Percentiles rank a stretch among this genome's conserved stretches.
phyloP scores from a whole-genome alignment of 2,797 vertebrate genomes.

The Scleropages formosus region DNA sequence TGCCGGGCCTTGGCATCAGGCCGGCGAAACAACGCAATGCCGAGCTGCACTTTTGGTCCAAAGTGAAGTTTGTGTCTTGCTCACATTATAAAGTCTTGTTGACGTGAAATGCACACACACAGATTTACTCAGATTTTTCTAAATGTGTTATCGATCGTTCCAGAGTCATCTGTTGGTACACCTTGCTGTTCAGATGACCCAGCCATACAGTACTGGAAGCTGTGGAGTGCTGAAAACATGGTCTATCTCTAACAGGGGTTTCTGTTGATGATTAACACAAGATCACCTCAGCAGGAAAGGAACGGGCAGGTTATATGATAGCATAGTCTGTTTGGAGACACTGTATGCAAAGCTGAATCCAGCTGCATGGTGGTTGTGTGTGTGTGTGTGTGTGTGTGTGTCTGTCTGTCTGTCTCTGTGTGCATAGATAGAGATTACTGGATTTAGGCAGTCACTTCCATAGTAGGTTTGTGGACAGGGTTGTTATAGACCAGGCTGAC shows the following conservation, averaged over 20 bases:
- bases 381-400: neutral
- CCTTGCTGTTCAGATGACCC: neutral
- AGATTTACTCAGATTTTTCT: neutral
- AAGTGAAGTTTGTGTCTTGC: neutral
- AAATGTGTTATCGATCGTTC: neutral
- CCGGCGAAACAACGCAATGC: neutral
- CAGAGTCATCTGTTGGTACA: neutral
- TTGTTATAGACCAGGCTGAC: too few relatives aligned
- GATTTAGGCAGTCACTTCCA: too few relatives aligned
- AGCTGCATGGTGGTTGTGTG: neutral
- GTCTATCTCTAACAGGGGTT: slow-evolving; percentile 1
- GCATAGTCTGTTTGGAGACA: neutral
- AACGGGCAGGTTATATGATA: neutral
- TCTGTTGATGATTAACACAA: slow-evolving; percentile 58
- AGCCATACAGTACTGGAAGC: neutral
- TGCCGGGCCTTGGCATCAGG: slow-evolving; percentile 13
- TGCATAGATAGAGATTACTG: neutral
- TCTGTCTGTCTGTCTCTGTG: neutral
- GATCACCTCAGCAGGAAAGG: slow-evolving; percentile 39
- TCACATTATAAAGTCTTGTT: neutral
- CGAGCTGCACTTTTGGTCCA: neutral
- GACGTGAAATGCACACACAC: neutral
- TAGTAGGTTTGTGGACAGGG: neutral
- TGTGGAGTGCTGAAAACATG: neutral
- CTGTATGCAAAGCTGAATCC: neutral